Evolutionary conservation across 2,797 vertebrate species (phyloP).

Genomic region (Cynodonichthys magdalenae): DNA sequence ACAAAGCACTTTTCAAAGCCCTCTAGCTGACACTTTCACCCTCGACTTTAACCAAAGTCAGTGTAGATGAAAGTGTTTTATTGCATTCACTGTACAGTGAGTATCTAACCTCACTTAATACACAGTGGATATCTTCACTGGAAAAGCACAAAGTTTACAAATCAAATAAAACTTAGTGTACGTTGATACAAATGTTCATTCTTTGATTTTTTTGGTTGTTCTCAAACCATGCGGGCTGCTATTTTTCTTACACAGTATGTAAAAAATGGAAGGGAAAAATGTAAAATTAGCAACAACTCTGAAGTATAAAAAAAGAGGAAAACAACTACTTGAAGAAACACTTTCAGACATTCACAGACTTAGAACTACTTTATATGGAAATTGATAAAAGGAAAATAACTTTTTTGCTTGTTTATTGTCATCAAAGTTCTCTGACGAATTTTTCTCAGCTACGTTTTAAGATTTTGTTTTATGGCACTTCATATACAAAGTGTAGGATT

Average conservation of each 20-base stretch:
- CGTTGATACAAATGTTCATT: too few species aligned
- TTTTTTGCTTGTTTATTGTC: slow-evolving; percentile 13
- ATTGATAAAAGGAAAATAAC: not conserved
- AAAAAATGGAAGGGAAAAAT: too few species aligned
- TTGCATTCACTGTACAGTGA: too few species aligned
- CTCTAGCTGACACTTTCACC: slow-evolving; percentile 22
- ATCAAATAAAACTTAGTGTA: not conserved
- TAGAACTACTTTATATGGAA: too few species aligned
- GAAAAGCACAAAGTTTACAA: not conserved
- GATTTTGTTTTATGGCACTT: slow-evolving; percentile 13
- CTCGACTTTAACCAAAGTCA: slow-evolving; percentile 22
- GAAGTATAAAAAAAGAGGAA: too few species aligned
- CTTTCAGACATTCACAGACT: too few species aligned
- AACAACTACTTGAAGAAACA: too few species aligned
- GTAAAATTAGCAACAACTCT: too few species aligned
- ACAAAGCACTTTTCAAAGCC: not conserved
- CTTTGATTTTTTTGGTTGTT: not conserved
- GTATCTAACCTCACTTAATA: too few species aligned
- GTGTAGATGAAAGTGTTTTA: too few species aligned
- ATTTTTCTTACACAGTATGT: too few species aligned
- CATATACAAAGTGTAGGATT: slow-evolving; percentile 18
- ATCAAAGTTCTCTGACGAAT: slow-evolving; percentile 28
- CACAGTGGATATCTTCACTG: slow-evolving; percentile 16
- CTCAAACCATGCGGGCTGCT: too few species aligned
- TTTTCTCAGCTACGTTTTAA: not conserved